Percentiles rank a stretch among this genome's conserved stretches.
Evolutionary conservation across 1,140 invertebrate genomes (phyloP).

Genomic region (Penaeus chinensis): DNA sequence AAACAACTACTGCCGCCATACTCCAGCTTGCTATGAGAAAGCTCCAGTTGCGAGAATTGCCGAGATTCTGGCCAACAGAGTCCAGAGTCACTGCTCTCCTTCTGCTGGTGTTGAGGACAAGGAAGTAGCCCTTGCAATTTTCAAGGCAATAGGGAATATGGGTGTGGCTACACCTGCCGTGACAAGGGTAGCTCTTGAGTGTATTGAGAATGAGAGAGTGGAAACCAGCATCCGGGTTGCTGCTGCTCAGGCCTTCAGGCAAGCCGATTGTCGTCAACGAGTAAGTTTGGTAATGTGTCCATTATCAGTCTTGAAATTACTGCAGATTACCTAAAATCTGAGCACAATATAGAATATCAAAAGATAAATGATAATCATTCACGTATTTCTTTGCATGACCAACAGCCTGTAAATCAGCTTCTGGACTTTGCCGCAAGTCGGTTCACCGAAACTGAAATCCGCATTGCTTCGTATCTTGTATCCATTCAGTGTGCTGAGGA

Average conservation of each 20-base stretch:
- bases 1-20: not conserved
- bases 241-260: slow-evolving; percentile 38
- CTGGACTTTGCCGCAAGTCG: not conserved
- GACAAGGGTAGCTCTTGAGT: slow-evolving; percentile 20
- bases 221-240: slow-evolving; percentile 17
- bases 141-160: slow-evolving; percentile 46
- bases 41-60: not conserved
- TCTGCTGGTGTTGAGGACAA: slow-evolving; percentile 5
- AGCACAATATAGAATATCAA: no score
- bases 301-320: no score
- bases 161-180: slow-evolving; percentile 28
- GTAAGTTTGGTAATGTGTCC: not conserved
- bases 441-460: not conserved
- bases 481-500: not conserved
- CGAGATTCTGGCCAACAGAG: not conserved
- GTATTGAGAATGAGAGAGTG: slow-evolving; percentile 12
- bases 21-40: not conserved
- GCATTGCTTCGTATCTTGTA: not conserved
- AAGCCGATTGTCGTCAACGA: not conserved
- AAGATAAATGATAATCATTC: no score
- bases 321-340: no score
- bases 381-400: no score
- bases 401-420: not conserved
- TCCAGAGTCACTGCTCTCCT: not conserved
- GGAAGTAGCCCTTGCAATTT: not conserved